phyloP scores from a whole-genome alignment of 2,888 invertebrate genomes.

The Cerastis leucographa region DNA sequence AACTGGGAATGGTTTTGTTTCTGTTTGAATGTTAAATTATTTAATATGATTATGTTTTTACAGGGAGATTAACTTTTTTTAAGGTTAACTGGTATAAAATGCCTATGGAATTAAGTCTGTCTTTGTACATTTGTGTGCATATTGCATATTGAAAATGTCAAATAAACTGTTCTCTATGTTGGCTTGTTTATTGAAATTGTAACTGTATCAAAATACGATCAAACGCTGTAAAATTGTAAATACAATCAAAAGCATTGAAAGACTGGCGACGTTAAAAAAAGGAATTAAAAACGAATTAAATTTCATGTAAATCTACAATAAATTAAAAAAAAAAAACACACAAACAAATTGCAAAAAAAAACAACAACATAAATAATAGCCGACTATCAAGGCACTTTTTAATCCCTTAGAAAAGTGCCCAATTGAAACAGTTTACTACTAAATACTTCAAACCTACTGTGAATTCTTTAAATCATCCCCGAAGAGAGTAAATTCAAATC shows the following conservation, averaged over 20 bases:
- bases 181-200: neutral
- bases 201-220: neutral
- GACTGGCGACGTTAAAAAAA: neutral
- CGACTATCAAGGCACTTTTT: neutral
- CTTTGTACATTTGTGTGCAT: neutral
- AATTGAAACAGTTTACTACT: neutral
- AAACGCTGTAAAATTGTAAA: neutral
- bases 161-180: neutral
- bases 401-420: too few relatives aligned
- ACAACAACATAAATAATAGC: neutral
- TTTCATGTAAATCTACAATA: neutral
- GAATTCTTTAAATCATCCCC: neutral
- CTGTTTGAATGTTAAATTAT: neutral
- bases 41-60: neutral
- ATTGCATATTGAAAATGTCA: too few relatives aligned
- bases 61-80: neutral
- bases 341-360: neutral
- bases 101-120: neutral
- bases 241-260: neutral
- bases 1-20: slow-evolving; percentile 12
- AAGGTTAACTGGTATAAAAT: neutral
- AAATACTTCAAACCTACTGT: neutral
- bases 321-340: neutral
- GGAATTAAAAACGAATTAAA: neutral
- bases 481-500: neutral